A percentile compares a stretch with the other conserved stretches of the same genome.
These are phyloP conservation scores for Drepanosiphum platanoidis DNA, from an alignment of 2,888 invertebrate species.

Conservation along the genomic window DNA sequence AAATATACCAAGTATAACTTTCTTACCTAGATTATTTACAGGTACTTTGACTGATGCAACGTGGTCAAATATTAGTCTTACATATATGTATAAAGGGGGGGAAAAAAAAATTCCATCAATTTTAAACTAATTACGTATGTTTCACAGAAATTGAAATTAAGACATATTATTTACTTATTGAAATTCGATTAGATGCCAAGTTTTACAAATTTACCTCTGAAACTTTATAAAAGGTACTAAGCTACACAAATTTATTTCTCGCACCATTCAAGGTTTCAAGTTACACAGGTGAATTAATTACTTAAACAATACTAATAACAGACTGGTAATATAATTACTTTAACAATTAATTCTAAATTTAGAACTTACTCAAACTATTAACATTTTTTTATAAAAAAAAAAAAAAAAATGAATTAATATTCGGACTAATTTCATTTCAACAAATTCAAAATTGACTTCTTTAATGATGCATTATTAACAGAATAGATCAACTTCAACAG, in stretches of 20 bases:
- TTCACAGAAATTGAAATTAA: conserved; percentile 10
- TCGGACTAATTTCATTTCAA: conserved; percentile 36
- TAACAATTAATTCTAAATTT: conserved; percentile 50
- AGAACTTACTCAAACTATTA: conserved; percentile 31
- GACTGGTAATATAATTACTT: conserved; percentile 50
- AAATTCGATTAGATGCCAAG: neutral
- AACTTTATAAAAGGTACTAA: neutral
- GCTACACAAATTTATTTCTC: conserved; percentile 10
- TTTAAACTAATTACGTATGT: conserved; percentile 17
- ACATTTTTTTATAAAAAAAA: conserved; percentile 1
- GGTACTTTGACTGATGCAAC: conserved; percentile 49
- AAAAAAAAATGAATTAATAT: conserved; percentile 19
- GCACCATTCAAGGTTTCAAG: neutral
- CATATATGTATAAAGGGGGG: neutral
- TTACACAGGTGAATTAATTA: conserved; percentile 31
- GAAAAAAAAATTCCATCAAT: conserved; percentile 3
- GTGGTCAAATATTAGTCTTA: conserved; percentile 43
- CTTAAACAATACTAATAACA: conserved; percentile 48
- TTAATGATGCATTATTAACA: neutral
- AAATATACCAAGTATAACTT: neutral
- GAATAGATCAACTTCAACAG: conserved; percentile 6
- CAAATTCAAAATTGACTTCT: conserved; percentile 6
- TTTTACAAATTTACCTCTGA: neutral
- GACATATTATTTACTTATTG: neutral
- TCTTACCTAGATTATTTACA: conserved; percentile 47